Evolutionary conservation across 2,113 vertebrate species (phyloP).

Genomic region (Dasypus novemcinctus): DNA sequence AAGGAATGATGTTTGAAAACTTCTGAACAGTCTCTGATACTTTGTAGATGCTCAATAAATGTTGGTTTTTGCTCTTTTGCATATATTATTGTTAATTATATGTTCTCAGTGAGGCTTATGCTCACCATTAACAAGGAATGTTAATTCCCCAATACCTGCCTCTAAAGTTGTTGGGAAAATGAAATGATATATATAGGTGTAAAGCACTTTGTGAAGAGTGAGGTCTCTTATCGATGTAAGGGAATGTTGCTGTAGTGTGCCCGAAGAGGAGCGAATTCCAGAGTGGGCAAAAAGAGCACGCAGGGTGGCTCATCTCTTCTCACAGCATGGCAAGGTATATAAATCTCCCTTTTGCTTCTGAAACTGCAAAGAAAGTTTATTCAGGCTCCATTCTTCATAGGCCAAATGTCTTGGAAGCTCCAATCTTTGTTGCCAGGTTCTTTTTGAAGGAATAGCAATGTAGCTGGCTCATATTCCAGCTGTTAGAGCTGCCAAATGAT

Average conservation of each 20-base stretch:
- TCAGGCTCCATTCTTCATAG: background rate
- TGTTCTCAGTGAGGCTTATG: background rate
- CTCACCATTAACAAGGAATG: background rate
- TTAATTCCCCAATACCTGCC: background rate
- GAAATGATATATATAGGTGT: background rate
- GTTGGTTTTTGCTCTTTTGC: background rate
- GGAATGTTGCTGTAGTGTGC: background rate
- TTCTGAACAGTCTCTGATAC: background rate
- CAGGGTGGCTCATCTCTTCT: background rate
- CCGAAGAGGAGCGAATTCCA: background rate
- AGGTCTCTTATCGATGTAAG: background rate
- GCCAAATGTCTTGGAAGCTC: background rate
- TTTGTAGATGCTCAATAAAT: background rate
- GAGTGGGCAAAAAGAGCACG: background rate
- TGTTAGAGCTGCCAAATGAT: slow-evolving; percentile 13
- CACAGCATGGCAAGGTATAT: background rate
- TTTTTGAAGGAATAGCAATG: slow-evolving; percentile 48
- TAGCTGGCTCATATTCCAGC: background rate
- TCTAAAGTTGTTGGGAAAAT: background rate
- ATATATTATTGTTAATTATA: background rate
- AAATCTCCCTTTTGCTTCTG: background rate
- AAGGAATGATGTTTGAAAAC: background rate
- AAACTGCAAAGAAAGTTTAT: background rate
- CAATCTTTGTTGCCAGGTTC: slow-evolving; percentile 25
- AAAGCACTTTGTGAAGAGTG: background rate